phyloP scores from a whole-genome alignment of 2,113 vertebrate species.

The Peromyscus polionotus region DNA sequence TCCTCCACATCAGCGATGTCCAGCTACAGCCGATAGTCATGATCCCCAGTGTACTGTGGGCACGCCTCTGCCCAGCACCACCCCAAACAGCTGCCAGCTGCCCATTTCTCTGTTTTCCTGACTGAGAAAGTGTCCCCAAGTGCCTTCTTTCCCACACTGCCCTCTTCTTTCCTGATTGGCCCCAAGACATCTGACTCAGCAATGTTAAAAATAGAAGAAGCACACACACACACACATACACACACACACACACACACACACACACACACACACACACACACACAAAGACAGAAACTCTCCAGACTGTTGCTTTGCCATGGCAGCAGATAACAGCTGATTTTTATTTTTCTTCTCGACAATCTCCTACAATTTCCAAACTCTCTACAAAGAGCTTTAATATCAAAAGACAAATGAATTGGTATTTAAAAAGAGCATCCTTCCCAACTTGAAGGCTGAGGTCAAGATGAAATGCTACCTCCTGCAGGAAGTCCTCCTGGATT shows the following conservation, averaged over 20 bases:
- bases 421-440: slow-evolving; percentile 40
- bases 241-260: not conserved
- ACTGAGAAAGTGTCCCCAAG: not conserved
- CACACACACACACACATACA: not conserved
- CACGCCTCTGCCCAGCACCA: not conserved
- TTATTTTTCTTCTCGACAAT: slow-evolving; percentile 65
- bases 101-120: not conserved
- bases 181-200: not conserved
- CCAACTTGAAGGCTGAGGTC: slow-evolving; percentile 16
- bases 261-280: no score
- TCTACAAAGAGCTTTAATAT: slow-evolving; percentile 59
- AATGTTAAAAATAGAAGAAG: not conserved
- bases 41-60: not conserved
- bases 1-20: no score
- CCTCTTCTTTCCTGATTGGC: not conserved
- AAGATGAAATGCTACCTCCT: not conserved
- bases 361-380: slow-evolving; percentile 65
- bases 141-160: not conserved
- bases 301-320: not conserved
- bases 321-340: slow-evolving; percentile 4
- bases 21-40: accelerated
- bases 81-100: not conserved
- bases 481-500: slow-evolving; percentile 33
- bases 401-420: slow-evolving; percentile 69
- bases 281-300: not conserved